Evolutionary conservation across 2,113 vertebrate genomes (phyloP).

Genomic region (Corythaeola cristata): DNA sequence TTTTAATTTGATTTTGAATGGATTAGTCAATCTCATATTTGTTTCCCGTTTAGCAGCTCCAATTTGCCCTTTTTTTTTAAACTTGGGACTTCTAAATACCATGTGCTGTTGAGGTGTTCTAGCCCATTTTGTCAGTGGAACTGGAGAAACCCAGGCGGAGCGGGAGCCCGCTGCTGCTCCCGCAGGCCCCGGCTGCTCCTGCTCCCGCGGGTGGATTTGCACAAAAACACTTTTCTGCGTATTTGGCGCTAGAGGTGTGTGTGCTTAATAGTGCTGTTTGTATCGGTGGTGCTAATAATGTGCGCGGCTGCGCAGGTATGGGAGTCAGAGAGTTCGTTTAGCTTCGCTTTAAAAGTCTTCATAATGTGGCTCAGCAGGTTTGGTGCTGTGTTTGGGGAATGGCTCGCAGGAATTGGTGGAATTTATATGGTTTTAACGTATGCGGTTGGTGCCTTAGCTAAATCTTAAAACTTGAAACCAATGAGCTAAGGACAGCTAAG

Average conservation of each 20-base stretch:
- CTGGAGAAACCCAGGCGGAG: rapidly evolving
- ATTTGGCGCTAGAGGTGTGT: neutral
- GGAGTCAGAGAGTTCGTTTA: rapidly evolving
- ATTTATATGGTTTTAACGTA: neutral
- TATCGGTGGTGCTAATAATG: rapidly evolving
- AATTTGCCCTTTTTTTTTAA: neutral
- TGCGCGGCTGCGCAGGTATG: rapidly evolving
- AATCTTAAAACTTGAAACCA: neutral
- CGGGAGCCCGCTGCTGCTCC: too few species aligned
- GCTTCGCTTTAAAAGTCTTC: neutral
- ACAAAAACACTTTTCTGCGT: rapidly evolving
- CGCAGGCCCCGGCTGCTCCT: too few species aligned
- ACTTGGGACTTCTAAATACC: too few species aligned
- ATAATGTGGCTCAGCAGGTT: neutral
- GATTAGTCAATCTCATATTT: rapidly evolving
- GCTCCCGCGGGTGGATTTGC: rapidly evolving
- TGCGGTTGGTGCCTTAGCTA: neutral
- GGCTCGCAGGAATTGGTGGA: neutral
- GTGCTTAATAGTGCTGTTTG: rapidly evolving
- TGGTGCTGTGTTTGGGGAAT: neutral
- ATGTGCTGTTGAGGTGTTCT: neutral
- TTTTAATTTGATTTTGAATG: neutral
- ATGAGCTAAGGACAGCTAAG: neutral
- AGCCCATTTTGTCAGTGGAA: rapidly evolving
- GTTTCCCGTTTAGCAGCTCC: neutral